Evolutionary conservation across 1,140 invertebrate genomes (phyloP).

Genomic region (Nomia melanderi): DNA sequence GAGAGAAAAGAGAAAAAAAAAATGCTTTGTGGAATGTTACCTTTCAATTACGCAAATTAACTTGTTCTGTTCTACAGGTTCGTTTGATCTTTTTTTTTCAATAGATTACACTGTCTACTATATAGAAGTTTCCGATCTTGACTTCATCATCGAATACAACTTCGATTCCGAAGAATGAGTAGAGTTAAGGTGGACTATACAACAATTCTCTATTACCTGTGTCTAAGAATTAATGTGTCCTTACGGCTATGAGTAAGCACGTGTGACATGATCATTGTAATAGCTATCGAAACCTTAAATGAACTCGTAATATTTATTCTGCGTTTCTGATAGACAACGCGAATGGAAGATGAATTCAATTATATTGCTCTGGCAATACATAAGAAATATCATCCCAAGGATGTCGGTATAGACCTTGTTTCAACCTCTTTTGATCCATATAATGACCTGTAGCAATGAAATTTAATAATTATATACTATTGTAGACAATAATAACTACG

Average conservation of each 20-base stretch:
- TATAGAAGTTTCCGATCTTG: neutral
- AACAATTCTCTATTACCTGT: neutral
- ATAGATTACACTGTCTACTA: neutral
- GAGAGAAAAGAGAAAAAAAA: too few species aligned
- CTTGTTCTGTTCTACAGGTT: neutral
- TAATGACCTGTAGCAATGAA: constrained; percentile 89
- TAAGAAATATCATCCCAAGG: constrained; percentile 99
- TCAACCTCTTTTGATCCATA: constrained; percentile 98
- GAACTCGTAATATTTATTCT: constrained; percentile 51
- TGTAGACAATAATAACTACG: neutral
- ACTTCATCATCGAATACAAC: constrained; percentile 13
- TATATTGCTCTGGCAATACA: constrained; percentile 92
- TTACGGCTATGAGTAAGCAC: constrained; percentile 9
- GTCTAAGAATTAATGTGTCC: constrained; percentile 7
- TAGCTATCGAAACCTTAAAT: constrained; percentile 39
- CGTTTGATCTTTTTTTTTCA: neutral
- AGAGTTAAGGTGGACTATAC: neutral
- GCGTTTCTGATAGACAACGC: constrained; percentile 45
- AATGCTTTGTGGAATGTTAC: constrained; percentile 34
- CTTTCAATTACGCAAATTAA: neutral
- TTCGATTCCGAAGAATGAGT: constrained; percentile 4
- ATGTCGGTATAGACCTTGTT: constrained; percentile 99
- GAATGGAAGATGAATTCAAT: constrained; percentile 62
- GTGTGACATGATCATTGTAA: constrained; percentile 16
- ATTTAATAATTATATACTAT: neutral